These are phyloP conservation scores for Meandrusa payeni DNA, from an alignment of 2,888 invertebrate genomes.

Conservation along the genomic window DNA sequence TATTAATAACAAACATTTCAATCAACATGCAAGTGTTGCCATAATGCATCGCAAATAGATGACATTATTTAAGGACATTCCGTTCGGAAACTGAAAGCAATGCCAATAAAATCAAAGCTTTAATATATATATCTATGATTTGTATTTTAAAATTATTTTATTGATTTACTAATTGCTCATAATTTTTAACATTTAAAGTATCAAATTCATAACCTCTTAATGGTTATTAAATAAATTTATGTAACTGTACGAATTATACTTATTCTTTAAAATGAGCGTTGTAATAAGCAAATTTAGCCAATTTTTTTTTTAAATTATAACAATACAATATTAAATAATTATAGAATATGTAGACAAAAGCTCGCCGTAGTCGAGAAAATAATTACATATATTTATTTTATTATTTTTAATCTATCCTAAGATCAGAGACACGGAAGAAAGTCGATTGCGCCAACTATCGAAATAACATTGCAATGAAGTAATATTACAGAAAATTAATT, in stretches of 20 bases:
- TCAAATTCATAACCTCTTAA: background rate
- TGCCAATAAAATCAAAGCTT: no score
- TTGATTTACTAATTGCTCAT: no score
- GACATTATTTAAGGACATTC: constrained; percentile 3
- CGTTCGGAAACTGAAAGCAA: constrained; percentile 2
- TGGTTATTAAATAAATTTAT: background rate
- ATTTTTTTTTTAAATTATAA: background rate
- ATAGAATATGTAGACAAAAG: constrained; percentile 13
- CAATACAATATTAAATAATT: constrained; percentile 2
- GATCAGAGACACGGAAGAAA: constrained; percentile 64
- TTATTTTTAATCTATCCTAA: constrained; percentile 18
- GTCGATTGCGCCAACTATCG: constrained; percentile 51
- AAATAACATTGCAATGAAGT: constrained; percentile 17
- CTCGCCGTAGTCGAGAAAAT: constrained; percentile 3
- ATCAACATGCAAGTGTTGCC: constrained; percentile 18
- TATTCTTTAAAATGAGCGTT: background rate
- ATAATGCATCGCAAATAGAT: constrained; percentile 6
- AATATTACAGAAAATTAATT: constrained; percentile 14
- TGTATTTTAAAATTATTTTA: no score
- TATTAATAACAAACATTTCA: constrained; percentile 27
- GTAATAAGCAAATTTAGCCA: background rate
- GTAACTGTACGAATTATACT: background rate
- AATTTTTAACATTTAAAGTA: no score
- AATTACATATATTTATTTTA: constrained; percentile 4
- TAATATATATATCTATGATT: no score